phyloP scores from a whole-genome alignment of 1,140 invertebrate genomes.

The Sycobia sp. region DNA sequence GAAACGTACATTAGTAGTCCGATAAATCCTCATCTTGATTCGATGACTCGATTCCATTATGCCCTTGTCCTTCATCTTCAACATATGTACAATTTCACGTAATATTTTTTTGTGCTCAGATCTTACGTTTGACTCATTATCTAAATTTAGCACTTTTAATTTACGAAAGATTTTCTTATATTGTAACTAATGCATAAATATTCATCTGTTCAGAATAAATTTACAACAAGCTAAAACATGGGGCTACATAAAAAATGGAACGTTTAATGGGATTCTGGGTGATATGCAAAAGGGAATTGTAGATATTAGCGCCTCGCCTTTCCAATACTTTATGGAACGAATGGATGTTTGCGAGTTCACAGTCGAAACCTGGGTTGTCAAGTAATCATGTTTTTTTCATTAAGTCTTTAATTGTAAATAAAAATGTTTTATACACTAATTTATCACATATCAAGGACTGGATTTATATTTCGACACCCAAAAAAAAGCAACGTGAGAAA shows the following conservation, averaged over 20 bases:
- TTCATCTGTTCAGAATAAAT: slow-evolving; percentile 57
- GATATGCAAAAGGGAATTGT: slow-evolving; percentile 63
- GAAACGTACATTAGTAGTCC: slow-evolving; percentile 63
- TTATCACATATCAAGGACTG: no score
- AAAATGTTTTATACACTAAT: no score
- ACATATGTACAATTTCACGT: slow-evolving; percentile 70
- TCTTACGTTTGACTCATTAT: neutral
- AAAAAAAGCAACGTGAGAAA: slow-evolving; percentile 65
- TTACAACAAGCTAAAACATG: slow-evolving; percentile 65
- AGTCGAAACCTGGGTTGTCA: slow-evolving; percentile 65
- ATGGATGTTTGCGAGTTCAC: slow-evolving; percentile 66
- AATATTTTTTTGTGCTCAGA: slow-evolving; percentile 32
- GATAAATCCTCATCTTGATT: slow-evolving; percentile 64
- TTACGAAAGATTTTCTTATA: neutral
- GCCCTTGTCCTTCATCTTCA: slow-evolving; percentile 63
- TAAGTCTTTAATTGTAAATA: no score
- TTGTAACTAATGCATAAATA: neutral
- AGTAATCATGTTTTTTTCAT: slow-evolving; percentile 49
- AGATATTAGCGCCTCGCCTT: slow-evolving; percentile 67
- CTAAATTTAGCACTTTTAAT: neutral
- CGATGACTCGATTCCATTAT: slow-evolving; percentile 68
- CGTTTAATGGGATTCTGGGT: slow-evolving; percentile 72
- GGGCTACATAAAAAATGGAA: slow-evolving; percentile 69
- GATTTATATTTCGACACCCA: slow-evolving; percentile 72
- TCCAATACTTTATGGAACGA: slow-evolving; percentile 66